Base-by-base conservation (phyloP, 2,797 vertebrate genomes). In the Myripristis jacobus region DNA sequence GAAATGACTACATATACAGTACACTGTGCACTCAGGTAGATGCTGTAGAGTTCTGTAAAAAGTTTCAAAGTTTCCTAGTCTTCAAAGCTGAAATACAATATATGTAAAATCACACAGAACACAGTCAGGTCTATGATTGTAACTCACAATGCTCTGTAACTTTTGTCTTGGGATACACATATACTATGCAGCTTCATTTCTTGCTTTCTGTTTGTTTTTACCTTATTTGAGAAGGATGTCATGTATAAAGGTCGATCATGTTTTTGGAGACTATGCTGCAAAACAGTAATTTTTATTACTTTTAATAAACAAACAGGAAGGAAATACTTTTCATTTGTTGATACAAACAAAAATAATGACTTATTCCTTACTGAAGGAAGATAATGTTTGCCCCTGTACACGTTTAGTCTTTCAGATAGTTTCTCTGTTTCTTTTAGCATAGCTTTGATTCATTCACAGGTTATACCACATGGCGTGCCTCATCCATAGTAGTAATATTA, bases 401-500 rank as follows among this genome's bases (percentile, higher is more conserved):
- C 13, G 2, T 2, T 31, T 38, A 38, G 3, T 38, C 34, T 36
- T 36, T 36, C 2, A 38, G 36, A 34, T 2, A 11, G 36, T 43
- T 43, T 15, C 41, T 43, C 41, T 43, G 41, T 16, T 43, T 4
- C 41, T 27, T 34, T 12, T 55, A 55, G 18, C n/a, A 18, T 55
- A 55, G 6, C 52, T 19, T 19, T 34, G 53, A 43, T 43, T 43
- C 38, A 43, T 43, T 16, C 3, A 43, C 38, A 43, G 38, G 38
- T 47, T 47, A 47, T 19, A 46, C 6, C 15, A 53, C 51, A 53
- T 53, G 7, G 11, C 6, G 18, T 55, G 16, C 11, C 27, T 57
- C 24, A 18, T 29, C 53, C 18, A 61, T 36, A 56, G 57, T 67
- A 38, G n/a, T n/a, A n/a, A n/a, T n/a, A n/a, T n/a, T n/a, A n/a